Evolutionary conservation across 2,113 vertebrate genomes (phyloP).

Genomic region (Neolamprologus longior): DNA sequence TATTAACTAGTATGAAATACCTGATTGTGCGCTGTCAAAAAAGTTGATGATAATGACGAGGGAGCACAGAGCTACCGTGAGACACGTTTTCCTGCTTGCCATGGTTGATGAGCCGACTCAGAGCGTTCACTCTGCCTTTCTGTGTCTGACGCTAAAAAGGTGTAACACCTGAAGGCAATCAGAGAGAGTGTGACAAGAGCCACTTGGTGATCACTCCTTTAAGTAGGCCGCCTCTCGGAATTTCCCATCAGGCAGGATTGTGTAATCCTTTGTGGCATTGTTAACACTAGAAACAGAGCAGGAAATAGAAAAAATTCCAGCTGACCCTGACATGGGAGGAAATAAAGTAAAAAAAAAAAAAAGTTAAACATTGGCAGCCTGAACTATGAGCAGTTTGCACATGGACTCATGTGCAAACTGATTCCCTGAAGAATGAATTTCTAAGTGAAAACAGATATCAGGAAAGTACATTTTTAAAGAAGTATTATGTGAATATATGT

Average conservation of each 20-base stretch:
- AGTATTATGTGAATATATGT: background rate
- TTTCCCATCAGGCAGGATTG: background rate
- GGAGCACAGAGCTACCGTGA: background rate
- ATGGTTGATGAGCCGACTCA: background rate
- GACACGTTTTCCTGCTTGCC: background rate
- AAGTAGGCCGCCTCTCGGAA: background rate
- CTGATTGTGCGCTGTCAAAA: constrained; percentile 10
- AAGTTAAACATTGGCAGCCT: background rate
- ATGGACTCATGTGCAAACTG: background rate
- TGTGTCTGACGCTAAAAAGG: background rate
- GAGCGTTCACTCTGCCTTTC: background rate
- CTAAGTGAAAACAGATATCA: background rate
- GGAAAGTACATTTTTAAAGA: background rate
- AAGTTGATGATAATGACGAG: constrained; percentile 15
- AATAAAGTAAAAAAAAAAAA: background rate
- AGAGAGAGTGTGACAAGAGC: background rate
- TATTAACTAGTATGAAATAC: background rate
- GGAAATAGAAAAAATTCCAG: background rate
- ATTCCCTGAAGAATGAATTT: background rate
- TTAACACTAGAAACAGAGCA: background rate
- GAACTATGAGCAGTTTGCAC: background rate
- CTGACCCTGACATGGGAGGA: background rate
- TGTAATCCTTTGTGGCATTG: background rate
- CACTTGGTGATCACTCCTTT: accelerated
- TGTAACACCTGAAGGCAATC: background rate